phyloP scores from a whole-genome alignment of 2,113 vertebrate species.

The Barnardius zonarius region DNA sequence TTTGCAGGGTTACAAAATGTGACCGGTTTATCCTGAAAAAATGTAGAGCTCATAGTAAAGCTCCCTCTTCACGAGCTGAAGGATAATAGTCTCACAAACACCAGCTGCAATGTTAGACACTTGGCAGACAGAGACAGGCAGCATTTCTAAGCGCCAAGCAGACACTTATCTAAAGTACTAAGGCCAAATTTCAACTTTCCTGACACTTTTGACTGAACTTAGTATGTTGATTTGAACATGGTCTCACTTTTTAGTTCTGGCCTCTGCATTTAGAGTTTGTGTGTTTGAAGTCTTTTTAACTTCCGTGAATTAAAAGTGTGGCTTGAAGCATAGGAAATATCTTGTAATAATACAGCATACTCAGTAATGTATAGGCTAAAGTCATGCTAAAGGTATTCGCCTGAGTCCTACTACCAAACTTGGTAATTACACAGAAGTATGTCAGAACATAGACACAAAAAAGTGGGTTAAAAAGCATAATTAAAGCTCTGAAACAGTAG shows the following conservation, averaged over 20 bases:
- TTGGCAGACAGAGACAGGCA: constrained; percentile 1
- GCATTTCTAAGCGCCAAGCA: constrained; percentile 35
- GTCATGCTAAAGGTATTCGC: constrained; percentile 75
- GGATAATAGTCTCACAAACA: not conserved
- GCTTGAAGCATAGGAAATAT: constrained; percentile 70
- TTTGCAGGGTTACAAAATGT: not conserved
- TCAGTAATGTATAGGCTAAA: constrained; percentile 64
- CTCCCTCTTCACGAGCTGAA: not conserved
- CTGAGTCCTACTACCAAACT: constrained; percentile 68
- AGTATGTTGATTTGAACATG: constrained; percentile 35
- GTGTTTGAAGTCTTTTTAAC: constrained; percentile 61
- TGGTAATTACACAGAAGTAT: constrained; percentile 74
- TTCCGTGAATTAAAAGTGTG: constrained; percentile 49
- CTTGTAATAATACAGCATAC: constrained; percentile 58
- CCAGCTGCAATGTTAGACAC: constrained; percentile 2
- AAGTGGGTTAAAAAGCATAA: constrained; percentile 74
- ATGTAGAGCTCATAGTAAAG: not conserved
- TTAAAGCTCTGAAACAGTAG: constrained; percentile 71
- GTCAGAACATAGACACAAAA: constrained; percentile 73
- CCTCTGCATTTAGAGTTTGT: constrained; percentile 26
- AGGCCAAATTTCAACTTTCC: constrained; percentile 41
- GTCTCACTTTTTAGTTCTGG: constrained; percentile 26
- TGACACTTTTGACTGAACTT: constrained; percentile 27
- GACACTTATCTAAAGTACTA: constrained; percentile 43
- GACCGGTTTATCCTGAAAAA: not conserved